phyloP scores from a whole-genome alignment of 2,113 vertebrate species.

The Syrmaticus mikado region DNA sequence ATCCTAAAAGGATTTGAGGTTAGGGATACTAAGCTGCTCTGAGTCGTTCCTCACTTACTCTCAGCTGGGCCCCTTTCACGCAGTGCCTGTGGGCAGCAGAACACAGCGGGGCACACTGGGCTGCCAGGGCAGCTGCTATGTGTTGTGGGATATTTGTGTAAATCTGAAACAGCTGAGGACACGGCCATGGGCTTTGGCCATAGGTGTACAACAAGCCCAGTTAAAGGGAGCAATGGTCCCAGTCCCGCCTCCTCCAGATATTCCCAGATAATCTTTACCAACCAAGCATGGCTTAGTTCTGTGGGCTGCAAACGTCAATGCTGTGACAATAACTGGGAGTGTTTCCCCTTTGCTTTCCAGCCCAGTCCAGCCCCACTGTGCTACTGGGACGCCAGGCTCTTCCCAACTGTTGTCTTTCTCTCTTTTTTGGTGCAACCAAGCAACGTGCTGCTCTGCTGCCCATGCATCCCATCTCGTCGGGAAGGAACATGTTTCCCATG shows the following conservation, averaged over 20 bases:
- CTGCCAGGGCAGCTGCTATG: neutral
- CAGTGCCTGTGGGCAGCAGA: neutral
- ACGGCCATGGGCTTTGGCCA: neutral
- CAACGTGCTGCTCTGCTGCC: neutral
- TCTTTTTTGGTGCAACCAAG: neutral
- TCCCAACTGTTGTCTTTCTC: neutral
- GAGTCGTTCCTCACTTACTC: neutral
- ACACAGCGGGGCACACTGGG: neutral
- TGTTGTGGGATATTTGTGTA: neutral
- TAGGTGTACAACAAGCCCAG: neutral
- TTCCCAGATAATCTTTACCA: neutral
- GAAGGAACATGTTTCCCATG: neutral
- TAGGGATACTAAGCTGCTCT: neutral
- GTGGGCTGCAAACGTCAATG: neutral
- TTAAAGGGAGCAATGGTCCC: neutral
- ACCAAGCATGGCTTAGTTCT: neutral
- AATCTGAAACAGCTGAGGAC: constrained; percentile 31
- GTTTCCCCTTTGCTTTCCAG: neutral
- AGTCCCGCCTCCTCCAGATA: neutral
- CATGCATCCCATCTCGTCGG: fast-evolving
- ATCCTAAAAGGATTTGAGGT: neutral
- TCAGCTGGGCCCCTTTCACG: neutral
- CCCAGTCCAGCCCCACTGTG: neutral
- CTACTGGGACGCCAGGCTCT: neutral
- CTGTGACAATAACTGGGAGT: neutral